Evolutionary conservation across 2,113 vertebrate genomes (phyloP), one percentile per base, ranked within the genome.

Genomic region (Bungarus multicinctus): DNA sequence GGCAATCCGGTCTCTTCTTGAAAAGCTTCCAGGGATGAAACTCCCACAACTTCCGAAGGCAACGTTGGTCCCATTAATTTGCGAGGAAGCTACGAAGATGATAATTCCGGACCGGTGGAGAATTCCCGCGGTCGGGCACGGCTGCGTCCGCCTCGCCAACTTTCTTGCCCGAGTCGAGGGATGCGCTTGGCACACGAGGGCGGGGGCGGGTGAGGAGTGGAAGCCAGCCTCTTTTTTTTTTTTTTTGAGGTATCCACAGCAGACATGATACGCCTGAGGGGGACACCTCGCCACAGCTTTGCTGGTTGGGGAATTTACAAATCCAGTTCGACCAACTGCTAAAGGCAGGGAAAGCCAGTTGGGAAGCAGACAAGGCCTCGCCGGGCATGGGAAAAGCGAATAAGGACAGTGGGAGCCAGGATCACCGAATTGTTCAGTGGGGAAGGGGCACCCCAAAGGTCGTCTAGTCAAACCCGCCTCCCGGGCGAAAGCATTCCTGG

Each of bases 181-280:
- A 8, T 12, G 20, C 2, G 3, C 10, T 34, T 1, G 5, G 53
- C 11, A 0, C 3, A 11, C 0, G 1, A 9, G 55, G 22, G 39
- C 23, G 34, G 23, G 47, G 45, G 39, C 6, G 0, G 39, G 53
- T 6, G 16, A n/a, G 30, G 25, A 45, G 25, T 12, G 20, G 57
- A 30, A 20, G 43, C 3, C 8, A 39, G 2, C 3, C 6, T 47
- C 18, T 30, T 1, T 1, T 39, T 5, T 60, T 1, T 60, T 27
- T 27, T 5, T 12, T 57, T 57, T 57, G 1, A 9, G 60, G n/a
- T 6, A 87, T 20, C 45, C 53, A 0, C 43, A 27, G 58, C 14
- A n/a, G 30, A 52, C 39, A 89, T 27, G 47, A 10, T 50, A 11
- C 47, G 43, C 91, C 91, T n/a, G 2, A 88, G 91, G 91, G 91